Conservation (phyloP, 2,113 vertebrate species). For the Porphyrio hochstetteri region DNA sequence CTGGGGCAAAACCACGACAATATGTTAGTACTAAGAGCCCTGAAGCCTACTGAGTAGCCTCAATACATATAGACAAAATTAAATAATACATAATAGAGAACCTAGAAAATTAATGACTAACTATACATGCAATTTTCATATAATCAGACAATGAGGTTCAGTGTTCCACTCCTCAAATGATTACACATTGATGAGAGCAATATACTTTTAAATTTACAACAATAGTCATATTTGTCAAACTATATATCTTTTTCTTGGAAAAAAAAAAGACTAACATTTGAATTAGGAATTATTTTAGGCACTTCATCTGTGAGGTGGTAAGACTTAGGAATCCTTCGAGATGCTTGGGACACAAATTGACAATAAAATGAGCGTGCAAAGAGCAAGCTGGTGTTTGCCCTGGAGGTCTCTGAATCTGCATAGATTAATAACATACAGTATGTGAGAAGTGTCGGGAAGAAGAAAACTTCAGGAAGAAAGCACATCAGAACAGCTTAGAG, state of each 20-base stretch:
- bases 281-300: background rate
- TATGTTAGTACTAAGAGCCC: background rate
- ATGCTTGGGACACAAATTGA: background rate
- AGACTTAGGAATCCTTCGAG: background rate
- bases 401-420: background rate
- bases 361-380: background rate
- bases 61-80: background rate
- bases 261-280: background rate
- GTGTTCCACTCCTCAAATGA: background rate
- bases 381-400: rapidly evolving
- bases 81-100: background rate
- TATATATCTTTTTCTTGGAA: background rate
- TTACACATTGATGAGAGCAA: background rate
- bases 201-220: background rate
- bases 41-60: background rate
- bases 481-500: background rate
- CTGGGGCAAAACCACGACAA: too few species aligned
- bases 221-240: background rate
- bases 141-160: background rate
- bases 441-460: background rate
- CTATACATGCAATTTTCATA: background rate
- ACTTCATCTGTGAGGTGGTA: background rate
- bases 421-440: background rate
- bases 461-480: background rate
- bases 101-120: background rate